Evolutionary conservation across 1,140 invertebrate genomes (phyloP), one percentile per base, ranked within the genome.

Genomic region (Drosophila lowei): DNA sequence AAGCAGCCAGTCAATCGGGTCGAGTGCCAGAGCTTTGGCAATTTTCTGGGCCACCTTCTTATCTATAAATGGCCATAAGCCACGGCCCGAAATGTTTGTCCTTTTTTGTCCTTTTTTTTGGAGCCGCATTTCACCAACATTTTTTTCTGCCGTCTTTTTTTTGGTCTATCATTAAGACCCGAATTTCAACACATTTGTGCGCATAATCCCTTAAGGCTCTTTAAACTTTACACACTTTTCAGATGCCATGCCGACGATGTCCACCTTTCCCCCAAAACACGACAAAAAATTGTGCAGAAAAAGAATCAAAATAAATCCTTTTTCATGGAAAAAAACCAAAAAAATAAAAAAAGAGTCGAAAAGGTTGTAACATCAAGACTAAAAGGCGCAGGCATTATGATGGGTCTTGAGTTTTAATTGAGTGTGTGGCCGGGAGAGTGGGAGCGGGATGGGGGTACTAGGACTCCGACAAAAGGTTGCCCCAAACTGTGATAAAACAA

Each of bases 141-240:
- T 62, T 71, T 71, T 66, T 57, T 49, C 21, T 47, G 21, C 34
- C 4, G 15, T 59, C 18, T 54, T 57, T 70, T 70, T 76, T 68
- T 11, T 62, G 56, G 62, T 63, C 48, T 50, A 71, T 73, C 70
- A 81, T 81, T 77, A 83, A 66, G 66, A 65, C 59, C 77, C 78
- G 72, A 86, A 83, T 86, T 90, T 90, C 78, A 83, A 86, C 86
- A 90, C 86, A 90, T 90, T 90, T 86, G 78, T 72, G 74, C 75
- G 65, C 75, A 77, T 90, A 90, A 90, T 90, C 86, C 86, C 86
- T 90, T 90, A 90, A 90, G 86, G 86, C 86, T 90, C 86, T 90
- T 90, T 90, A 86, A 90, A 90, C 86, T 90, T 90, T 86, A 86
- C 86, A 90, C 80, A 90, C 86, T 90, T 89, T 81, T 89, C 62